phyloP scores from a whole-genome alignment of 2,797 vertebrate species.

The Otolemur crassicaudatus region DNA sequence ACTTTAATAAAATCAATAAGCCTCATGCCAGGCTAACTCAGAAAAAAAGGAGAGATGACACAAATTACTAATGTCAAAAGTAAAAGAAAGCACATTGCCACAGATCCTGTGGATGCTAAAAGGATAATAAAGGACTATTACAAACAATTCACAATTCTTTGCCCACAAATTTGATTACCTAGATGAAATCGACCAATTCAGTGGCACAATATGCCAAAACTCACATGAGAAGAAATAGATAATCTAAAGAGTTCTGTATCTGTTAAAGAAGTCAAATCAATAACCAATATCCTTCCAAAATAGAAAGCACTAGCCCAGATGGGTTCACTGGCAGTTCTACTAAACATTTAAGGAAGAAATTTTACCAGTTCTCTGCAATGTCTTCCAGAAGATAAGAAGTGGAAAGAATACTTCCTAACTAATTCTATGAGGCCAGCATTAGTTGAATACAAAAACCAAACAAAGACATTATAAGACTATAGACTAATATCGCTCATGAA shows the following conservation, averaged over 20 bases:
- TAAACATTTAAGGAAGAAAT: neutral
- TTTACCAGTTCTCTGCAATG: neutral
- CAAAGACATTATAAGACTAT: neutral
- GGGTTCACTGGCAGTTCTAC: neutral
- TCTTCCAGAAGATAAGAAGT: neutral
- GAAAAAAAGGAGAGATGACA: neutral
- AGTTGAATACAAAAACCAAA: neutral
- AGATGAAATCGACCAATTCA: neutral
- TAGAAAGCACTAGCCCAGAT: neutral
- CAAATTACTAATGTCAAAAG: neutral
- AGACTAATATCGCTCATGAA: neutral
- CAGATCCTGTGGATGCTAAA: neutral
- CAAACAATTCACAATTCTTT: neutral
- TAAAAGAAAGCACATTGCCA: neutral
- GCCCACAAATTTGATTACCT: neutral
- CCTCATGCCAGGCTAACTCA: neutral
- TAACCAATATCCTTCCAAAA: neutral
- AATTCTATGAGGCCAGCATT: neutral
- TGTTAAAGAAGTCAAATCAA: neutral
- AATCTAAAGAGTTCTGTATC: neutral
- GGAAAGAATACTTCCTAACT: neutral
- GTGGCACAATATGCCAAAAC: neutral
- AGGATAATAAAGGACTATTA: neutral
- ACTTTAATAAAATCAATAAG: neutral
- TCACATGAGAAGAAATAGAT: neutral